Base-by-base conservation (phyloP, 2,888 invertebrate species). In the Cheilosia impressa region DNA sequence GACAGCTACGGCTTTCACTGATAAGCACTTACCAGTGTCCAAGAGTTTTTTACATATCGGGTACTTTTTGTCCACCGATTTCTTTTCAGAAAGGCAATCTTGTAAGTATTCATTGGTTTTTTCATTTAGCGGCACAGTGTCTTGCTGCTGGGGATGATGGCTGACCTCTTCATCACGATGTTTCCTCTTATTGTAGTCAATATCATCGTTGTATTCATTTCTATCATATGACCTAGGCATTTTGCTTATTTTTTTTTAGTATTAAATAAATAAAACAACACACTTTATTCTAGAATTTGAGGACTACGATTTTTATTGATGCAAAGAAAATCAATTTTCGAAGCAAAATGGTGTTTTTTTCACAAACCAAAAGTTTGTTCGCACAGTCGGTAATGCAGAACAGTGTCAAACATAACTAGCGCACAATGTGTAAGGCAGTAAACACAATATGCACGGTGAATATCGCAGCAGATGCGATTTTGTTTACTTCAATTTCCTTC, bases 91-190 rank as follows among this genome's bases (percentile, higher is more conserved):
- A 52, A 96, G 90, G 75, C 96, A 93, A 90, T 96, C 96, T 47
- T 95, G 93, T 89, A 96, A 94, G 90, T 96, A 96, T 91, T 96
- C 96, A 73, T 94, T 95, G 90, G 96, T 95, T 93, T 96, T 96
- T 90, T 95, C 95, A 88, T 94, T 94, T 79, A 95, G 90, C 90
- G 94, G 94, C 6, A 90, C 90, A 15, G 90, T 88, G 81, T 92
- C 92, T 50, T 89, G 88, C 50, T 79, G 82, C 27, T 82, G 82
- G n/a, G 84, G 83, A 87, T 75, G 84, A 43, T 68, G 60, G 60
- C 84, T 80, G 65, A 89, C 88, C 19, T 91, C 91, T 71, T 90
- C 88, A 27, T 91, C 91, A 22, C 91, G 91, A 62, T 91, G 89
- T 87, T 91, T 91, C 27, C 91, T 88, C 87, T 91, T 91, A 79